Base-by-base conservation (phyloP, 2,888 invertebrate genomes). In the Reticulitermes lucifugus region DNA sequence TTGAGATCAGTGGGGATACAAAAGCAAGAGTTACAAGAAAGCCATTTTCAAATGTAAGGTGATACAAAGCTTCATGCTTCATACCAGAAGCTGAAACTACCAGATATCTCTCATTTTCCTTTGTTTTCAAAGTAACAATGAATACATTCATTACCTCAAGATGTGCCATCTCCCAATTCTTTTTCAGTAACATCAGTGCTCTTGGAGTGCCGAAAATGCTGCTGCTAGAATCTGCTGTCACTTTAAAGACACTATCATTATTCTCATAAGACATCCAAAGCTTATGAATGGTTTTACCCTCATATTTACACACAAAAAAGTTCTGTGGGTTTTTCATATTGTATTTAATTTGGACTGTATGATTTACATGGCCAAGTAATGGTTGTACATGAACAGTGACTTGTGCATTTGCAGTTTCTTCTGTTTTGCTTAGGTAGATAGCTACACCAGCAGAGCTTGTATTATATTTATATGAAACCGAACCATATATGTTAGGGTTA, bases 1-100 rank as follows among this genome's bases (percentile, higher is more conserved):
- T 41, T 70, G 79, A 22, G 9, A 88, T 65, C 0, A 87, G 70
- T 2, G 89, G 88, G 0, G 89, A 88, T 18, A 88, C 85, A 18
- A 89, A 59, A 59, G 85, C 87, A 7, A 88, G 35, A 12, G 41
- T 46, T 10, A 88, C 43, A 14, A 86, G 79, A 25, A 86, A 80
- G 1, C 83, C 81, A 25, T 85, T 70, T 10, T 35, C 81, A 18
- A 83, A 55, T 21, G 25, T 77, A 25, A 86, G 0, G 21, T 79
- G 46, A 80, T 87, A 87, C 35, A 65, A 59, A 9, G 85, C 18
- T 65, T 85, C 60, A 65, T 87, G 87, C 22, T 81, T 82, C 29
- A 71, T 80, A n/a, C n/a, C 77, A 46, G n/a, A 46, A 77, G n/a
- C 35, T 46, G 7, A 46, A n/a, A 46, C 41, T 41, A 18, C n/a